A percentile compares a stretch with the other conserved stretches of the same genome.
These are phyloP conservation scores for Ferrisia virgata DNA, from an alignment of 2,888 invertebrate species.

Conservation along the genomic window DNA sequence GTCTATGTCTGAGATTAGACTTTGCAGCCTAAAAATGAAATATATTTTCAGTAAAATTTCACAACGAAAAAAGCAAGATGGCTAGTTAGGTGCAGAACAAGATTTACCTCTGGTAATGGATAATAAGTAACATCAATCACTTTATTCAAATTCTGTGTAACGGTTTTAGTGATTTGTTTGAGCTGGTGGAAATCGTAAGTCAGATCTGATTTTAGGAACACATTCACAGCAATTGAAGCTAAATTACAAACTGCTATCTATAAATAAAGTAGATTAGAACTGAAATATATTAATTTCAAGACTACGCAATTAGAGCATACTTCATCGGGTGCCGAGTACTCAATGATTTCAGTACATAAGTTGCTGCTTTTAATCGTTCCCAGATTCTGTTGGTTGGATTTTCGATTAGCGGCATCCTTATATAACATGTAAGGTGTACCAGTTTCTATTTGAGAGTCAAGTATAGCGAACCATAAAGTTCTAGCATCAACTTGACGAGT, in stretches of 20 bases:
- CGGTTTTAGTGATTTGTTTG: conserved; percentile 80
- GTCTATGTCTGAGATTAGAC: conserved; percentile 84
- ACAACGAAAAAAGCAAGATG: too few species aligned
- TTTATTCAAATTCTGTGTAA: conserved; percentile 89
- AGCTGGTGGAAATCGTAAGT: conserved; percentile 85
- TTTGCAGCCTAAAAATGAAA: conserved; percentile 50
- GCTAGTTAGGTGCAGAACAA: too few species aligned
- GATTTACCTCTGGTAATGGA: conserved; percentile 80
- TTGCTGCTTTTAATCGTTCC: conserved; percentile 98
- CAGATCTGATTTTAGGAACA: conserved; percentile 78
- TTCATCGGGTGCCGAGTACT: conserved; percentile 89
- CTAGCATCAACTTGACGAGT: conserved; percentile 73
- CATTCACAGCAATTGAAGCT: conserved; percentile 94
- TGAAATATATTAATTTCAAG: neutral
- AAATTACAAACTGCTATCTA: conserved; percentile 92
- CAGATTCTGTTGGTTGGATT: conserved; percentile 96
- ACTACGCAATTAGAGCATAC: conserved; percentile 52
- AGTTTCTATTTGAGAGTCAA: conserved; percentile 94
- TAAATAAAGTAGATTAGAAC: conserved; percentile 17
- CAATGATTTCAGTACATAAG: conserved; percentile 95
- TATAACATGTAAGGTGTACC: conserved; percentile 97
- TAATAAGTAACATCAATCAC: conserved; percentile 96
- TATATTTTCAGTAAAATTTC: neutral
- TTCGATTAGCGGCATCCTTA: conserved; percentile 93
- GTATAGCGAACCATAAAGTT: conserved; percentile 87